phyloP scores from a whole-genome alignment of 2,113 vertebrate genomes.

The Arizona elegans region DNA sequence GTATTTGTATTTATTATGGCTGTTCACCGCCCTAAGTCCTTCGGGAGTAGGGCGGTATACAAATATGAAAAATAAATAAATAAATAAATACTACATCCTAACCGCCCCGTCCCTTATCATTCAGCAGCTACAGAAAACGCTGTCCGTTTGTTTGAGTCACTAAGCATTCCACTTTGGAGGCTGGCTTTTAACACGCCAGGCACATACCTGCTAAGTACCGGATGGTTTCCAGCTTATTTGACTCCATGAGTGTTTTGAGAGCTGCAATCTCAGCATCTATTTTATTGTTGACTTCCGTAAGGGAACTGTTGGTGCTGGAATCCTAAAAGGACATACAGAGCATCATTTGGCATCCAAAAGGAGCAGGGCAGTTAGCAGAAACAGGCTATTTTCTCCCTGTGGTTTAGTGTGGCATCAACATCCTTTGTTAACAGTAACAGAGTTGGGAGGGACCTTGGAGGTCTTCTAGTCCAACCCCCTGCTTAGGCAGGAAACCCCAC shows the following conservation, averaged over 20 bases:
- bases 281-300: conserved; percentile 90
- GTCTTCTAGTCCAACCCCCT: neutral
- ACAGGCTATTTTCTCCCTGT: neutral
- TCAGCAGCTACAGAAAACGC: neutral
- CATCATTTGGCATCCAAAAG: neutral
- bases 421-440: neutral
- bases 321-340: conserved; percentile 71
- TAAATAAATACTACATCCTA: too few species aligned
- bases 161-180: neutral
- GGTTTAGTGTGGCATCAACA: neutral
- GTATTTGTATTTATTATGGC: too few species aligned
- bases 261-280: conserved; percentile 94
- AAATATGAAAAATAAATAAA: too few species aligned
- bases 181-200: neutral
- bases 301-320: conserved; percentile 78
- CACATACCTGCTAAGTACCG: conserved; percentile 85
- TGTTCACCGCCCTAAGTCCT: too few species aligned
- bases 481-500: neutral
- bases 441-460: neutral
- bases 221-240: conserved; percentile 89
- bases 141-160: neutral
- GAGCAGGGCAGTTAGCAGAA: neutral
- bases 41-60: too few species aligned
- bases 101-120: too few species aligned
- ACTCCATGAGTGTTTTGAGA: conserved; percentile 92